These are phyloP conservation scores for Emberiza fucata DNA, from an alignment of 2,113 vertebrate species.

Conservation along the genomic window DNA sequence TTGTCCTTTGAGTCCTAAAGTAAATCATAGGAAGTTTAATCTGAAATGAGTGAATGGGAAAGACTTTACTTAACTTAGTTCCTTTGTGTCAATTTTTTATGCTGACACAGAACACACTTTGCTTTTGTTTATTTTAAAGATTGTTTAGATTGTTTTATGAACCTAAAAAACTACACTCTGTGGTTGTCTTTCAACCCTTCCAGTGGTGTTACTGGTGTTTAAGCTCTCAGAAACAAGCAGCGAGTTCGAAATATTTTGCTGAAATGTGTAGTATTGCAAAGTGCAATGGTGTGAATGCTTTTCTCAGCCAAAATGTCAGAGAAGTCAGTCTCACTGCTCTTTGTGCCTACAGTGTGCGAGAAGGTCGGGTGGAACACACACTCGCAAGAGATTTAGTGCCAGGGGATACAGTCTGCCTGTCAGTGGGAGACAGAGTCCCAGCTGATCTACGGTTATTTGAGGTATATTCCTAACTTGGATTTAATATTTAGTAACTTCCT, in stretches of 20 bases:
- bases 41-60: background rate
- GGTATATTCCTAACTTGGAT: slow-evolving; percentile 64
- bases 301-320: background rate
- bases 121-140: background rate
- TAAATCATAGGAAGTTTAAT: background rate
- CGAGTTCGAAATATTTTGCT: background rate
- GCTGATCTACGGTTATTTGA: slow-evolving; percentile 94
- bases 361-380: slow-evolving; percentile 87
- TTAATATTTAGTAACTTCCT: background rate
- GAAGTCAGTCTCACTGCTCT: background rate
- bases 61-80: background rate
- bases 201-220: background rate
- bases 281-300: background rate
- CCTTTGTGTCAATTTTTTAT: background rate
- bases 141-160: background rate
- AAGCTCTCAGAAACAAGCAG: background rate
- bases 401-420: slow-evolving; percentile 92
- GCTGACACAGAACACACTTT: background rate
- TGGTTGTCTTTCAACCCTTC: background rate
- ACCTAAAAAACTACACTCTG: background rate
- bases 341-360: slow-evolving; percentile 77
- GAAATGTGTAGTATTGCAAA: background rate
- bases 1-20: background rate
- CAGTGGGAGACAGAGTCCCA: slow-evolving; percentile 94
- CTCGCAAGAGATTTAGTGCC: slow-evolving; percentile 94